Percentiles rank a stretch among this genome's conserved stretches.
Evolutionary conservation across 2,113 vertebrate genomes (phyloP).

Genomic region (Oxygymnocypris stewartii): DNA sequence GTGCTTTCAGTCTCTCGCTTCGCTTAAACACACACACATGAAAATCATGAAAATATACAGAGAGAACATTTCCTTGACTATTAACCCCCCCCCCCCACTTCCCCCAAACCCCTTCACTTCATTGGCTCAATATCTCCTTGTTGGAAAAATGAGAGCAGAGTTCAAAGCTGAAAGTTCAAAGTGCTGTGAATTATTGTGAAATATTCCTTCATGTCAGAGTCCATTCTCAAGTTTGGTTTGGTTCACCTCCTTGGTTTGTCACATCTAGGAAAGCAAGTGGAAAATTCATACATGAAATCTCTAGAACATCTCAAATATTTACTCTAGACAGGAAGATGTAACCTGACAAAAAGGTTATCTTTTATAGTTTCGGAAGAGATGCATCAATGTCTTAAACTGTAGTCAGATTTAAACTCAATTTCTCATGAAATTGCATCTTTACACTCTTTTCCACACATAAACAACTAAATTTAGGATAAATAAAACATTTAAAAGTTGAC

Average conservation of each 20-base stretch:
- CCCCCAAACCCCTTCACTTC: slow-evolving; percentile 39
- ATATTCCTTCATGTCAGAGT: slow-evolving; percentile 88
- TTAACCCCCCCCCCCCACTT: slow-evolving; percentile 28
- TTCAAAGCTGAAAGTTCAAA: slow-evolving; percentile 85
- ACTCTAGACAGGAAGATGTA: neutral
- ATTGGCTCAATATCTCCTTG: slow-evolving; percentile 76
- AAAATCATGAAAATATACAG: slow-evolving; percentile 69
- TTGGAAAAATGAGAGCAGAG: slow-evolving; percentile 82
- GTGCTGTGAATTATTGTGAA: slow-evolving; percentile 85
- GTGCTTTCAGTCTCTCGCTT: slow-evolving; percentile 59
- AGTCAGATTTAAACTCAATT: neutral
- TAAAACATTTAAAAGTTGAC: neutral
- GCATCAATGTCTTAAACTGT: neutral
- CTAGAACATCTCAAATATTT: neutral
- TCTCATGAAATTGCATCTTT: neutral
- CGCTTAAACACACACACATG: slow-evolving; percentile 71
- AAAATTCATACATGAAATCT: neutral
- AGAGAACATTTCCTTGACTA: slow-evolving; percentile 63
- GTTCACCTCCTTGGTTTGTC: slow-evolving; percentile 97
- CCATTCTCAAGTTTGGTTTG: slow-evolving; percentile 64
- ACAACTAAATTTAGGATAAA: neutral
- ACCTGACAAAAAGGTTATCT: neutral
- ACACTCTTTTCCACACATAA: neutral
- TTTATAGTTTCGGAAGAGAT: neutral
- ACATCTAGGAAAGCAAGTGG: slow-evolving; percentile 78